Evolutionary conservation across 2,888 invertebrate genomes (phyloP).

Genomic region (Hedychridium roseum): DNA sequence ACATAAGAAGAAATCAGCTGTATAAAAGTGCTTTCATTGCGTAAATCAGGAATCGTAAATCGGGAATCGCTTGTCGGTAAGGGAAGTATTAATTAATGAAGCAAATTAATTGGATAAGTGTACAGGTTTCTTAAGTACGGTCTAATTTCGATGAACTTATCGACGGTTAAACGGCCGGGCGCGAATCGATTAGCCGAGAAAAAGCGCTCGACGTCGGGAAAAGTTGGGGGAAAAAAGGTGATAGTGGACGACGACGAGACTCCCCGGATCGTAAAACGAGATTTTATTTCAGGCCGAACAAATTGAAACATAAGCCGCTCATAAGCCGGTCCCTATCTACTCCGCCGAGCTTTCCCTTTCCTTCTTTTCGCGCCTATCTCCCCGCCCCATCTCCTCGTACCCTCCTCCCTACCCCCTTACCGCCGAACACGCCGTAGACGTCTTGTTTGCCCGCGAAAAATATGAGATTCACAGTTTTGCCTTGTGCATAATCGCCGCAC

Average conservation of each 20-base stretch:
- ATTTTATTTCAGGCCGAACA: slow-evolving; percentile 47
- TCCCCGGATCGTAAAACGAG: slow-evolving; percentile 42
- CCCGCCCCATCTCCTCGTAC: neutral
- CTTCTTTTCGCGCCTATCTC: slow-evolving; percentile 1
- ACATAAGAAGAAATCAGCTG: no score
- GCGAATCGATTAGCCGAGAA: slow-evolving; percentile 11
- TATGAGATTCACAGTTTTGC: no score
- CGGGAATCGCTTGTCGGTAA: no score
- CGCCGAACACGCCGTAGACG: no score
- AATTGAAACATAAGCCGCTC: slow-evolving; percentile 51
- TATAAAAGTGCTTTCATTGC: no score
- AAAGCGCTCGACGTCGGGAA: neutral
- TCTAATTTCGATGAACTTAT: no score
- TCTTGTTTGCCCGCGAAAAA: no score
- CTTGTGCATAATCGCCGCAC: no score
- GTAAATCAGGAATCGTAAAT: no score
- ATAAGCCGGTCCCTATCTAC: slow-evolving; percentile 39
- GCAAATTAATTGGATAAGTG: no score
- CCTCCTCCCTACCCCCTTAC: slow-evolving; percentile 3
- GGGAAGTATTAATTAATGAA: no score
- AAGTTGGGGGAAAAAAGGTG: neutral
- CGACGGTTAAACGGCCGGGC: neutral
- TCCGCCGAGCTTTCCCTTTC: slow-evolving; percentile 10
- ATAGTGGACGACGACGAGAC: slow-evolving; percentile 22
- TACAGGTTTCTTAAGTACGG: no score